Base-by-base conservation (phyloP, 2,113 vertebrate genomes). In the mouse (Mus musculus) region DNA sequence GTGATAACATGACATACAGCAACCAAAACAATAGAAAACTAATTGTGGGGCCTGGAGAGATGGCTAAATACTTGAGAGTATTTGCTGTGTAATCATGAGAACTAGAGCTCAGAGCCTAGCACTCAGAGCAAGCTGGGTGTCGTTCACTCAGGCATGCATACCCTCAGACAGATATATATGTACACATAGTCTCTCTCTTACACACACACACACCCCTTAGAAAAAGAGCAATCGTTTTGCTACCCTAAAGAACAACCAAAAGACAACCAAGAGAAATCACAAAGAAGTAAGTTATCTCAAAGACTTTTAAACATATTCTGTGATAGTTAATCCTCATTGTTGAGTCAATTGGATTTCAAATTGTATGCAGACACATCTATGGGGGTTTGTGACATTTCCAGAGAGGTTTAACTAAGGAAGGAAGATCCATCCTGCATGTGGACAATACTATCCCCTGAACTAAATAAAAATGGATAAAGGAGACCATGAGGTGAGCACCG, bases 161-260 rank as follows among this genome's bases (percentile, higher is more conserved):
- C 17, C 77, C 49, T 80, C 30, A 80, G 17, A 56, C 46, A 80
- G 49, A 42, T 59, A 26, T 59, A 26, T 61, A 13, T 26, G n/a
- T 14, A 39, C 4, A n/a, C 12, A 46, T 39, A 46, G 36, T n/a
- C 7, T n/a, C 39, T 22, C 24, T 42, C 39, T 39, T 26, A 24
- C 11, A 26, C 73, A 46, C 11, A 13, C 22, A 7, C 20, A 56
- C 78, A n/a, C 5, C 24, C 33, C 1, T 16, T 26, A 82, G 56
- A 82, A 28, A 49, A 42, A 61, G 63, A 65, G 7, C 8, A 22
- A 85, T 30, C 46, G 14, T 84, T 39, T 89, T 75, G 26, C 11
- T 82, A 28, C 39, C 67, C 84, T 77, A 78, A 72, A 93, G 19
- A 92, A 76, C 30, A 54, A 52, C 11, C 69, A 94, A 92, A 72